phyloP scores from a whole-genome alignment of 2,888 invertebrate genomes.

The Oasisia sp. region DNA sequence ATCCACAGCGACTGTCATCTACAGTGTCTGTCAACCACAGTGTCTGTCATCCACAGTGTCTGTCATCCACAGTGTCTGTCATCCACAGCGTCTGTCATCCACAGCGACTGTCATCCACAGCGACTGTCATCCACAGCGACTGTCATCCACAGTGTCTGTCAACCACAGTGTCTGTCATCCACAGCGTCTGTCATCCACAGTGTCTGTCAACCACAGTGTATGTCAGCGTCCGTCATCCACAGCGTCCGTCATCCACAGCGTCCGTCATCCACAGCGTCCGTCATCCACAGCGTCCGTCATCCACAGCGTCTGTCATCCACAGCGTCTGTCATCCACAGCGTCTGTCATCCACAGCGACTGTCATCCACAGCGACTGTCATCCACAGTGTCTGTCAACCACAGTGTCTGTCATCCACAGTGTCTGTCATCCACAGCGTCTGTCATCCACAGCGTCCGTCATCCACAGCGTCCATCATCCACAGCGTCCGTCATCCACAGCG shows the following conservation, averaged over 20 bases:
- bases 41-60: neutral
- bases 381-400: too few species aligned
- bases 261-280: neutral
- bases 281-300: neutral
- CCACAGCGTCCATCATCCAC: constrained; percentile 35
- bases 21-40: too few species aligned
- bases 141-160: neutral
- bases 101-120: too few species aligned
- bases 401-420: neutral
- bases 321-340: neutral
- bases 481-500: neutral
- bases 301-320: neutral
- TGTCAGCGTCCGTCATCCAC: too few species aligned
- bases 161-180: neutral
- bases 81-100: neutral
- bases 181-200: too few species aligned
- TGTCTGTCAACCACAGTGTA: neutral
- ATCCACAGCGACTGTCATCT: too few species aligned
- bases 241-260: neutral
- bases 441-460: constrained; percentile 65
- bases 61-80: too few species aligned
- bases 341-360: neutral
- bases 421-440: too few species aligned
- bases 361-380: neutral
- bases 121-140: neutral